phyloP scores from a whole-genome alignment of 2,113 vertebrate genomes.

The Pseudopipra pipra region DNA sequence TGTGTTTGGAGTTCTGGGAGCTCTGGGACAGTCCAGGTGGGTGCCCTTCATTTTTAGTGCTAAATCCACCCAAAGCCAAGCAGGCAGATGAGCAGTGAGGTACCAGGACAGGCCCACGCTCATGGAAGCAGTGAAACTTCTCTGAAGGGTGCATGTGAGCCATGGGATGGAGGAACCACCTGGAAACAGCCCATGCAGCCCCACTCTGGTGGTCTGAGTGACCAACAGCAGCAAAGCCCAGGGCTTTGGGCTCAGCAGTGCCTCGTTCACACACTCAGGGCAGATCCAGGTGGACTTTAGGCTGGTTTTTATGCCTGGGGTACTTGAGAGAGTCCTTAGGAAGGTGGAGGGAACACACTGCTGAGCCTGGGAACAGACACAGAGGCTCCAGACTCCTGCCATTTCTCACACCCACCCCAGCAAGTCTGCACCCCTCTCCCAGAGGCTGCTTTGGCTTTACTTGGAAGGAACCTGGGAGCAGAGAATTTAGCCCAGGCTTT shows the following conservation, averaged over 20 bases:
- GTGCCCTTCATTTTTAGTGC: not conserved
- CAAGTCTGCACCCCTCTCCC: not conserved
- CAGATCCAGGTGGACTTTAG: not conserved
- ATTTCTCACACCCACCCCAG: not conserved
- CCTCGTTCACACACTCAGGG: not conserved
- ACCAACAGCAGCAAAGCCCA: not conserved
- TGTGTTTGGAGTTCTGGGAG: not conserved
- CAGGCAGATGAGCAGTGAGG: not conserved
- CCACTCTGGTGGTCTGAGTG: not conserved
- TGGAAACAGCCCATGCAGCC: not conserved
- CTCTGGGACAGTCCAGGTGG: not conserved
- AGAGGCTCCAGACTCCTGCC: not conserved
- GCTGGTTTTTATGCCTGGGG: not conserved
- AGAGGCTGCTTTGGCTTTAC: not conserved
- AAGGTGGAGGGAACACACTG: accelerated
- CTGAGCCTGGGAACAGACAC: not conserved
- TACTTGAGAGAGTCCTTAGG: not conserved
- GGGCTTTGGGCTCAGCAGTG: not conserved
- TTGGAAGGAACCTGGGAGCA: not conserved
- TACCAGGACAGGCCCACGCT: not conserved
- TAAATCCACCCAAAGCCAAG: not conserved
- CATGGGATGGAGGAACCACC: not conserved
- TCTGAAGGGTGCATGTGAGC: not conserved
- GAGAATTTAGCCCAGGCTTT: not conserved
- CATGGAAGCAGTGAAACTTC: not conserved